Evolutionary conservation across 2,888 invertebrate species (phyloP).

Genomic region (Ceramica pisi): DNA sequence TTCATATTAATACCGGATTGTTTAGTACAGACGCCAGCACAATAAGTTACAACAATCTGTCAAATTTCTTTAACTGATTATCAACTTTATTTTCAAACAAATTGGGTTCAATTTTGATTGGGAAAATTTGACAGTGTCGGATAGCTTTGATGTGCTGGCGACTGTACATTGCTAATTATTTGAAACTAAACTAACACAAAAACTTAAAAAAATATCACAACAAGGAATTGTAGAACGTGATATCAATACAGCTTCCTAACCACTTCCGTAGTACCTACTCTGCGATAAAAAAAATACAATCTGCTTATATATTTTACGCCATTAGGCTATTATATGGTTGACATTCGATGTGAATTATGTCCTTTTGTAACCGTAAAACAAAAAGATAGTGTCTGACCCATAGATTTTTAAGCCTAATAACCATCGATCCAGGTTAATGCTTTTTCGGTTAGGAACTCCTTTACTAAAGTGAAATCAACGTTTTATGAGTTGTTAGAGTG

Average conservation of each 20-base stretch:
- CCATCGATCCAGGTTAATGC: conserved; percentile 21
- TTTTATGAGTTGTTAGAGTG: conserved; percentile 1
- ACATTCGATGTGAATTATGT: neutral
- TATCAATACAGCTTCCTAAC: conserved; percentile 12
- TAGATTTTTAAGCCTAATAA: neutral
- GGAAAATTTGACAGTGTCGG: too few species aligned
- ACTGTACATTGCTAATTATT: neutral
- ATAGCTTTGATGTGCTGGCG: too few species aligned
- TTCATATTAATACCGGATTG: too few species aligned
- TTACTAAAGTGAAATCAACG: conserved; percentile 6
- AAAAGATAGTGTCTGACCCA: neutral
- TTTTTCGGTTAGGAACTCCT: conserved; percentile 8
- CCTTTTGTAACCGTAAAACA: conserved; percentile 4
- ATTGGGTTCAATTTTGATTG: too few species aligned
- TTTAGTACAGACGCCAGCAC: too few species aligned
- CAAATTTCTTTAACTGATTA: too few species aligned
- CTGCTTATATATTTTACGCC: neutral
- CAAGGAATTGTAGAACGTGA: neutral
- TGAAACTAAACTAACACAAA: neutral
- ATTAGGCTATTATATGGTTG: neutral
- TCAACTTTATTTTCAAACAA: too few species aligned
- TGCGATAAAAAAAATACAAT: conserved; percentile 10
- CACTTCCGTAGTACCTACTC: conserved; percentile 9
- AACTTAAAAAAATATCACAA: conserved; percentile 7
- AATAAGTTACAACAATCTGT: too few species aligned